Conservation (phyloP, 2,797 vertebrate species). For the Synaphobranchus kaupii region DNA sequence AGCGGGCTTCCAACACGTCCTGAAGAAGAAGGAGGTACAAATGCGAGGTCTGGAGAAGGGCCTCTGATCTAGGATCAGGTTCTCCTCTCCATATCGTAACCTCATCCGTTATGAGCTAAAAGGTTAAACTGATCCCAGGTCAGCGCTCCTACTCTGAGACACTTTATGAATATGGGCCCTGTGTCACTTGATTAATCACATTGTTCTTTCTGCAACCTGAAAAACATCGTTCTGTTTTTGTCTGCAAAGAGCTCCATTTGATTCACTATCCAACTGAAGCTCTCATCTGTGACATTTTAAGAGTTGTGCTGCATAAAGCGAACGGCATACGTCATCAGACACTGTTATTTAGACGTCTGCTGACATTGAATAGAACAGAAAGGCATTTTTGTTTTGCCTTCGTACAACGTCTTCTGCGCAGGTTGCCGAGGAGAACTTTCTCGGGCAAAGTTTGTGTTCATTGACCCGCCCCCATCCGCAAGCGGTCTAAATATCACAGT, state of each 20-base stretch:
- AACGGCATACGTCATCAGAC: no score
- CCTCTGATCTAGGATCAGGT: neutral
- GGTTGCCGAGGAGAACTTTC: no score
- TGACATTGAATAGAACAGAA: no score
- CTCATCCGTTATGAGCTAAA: neutral
- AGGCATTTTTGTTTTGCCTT: no score
- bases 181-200: neutral
- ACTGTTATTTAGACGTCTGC: no score
- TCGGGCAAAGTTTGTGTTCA: no score
- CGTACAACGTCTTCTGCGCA: no score
- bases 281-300: neutral
- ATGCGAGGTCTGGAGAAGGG: no score
- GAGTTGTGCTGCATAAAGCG: neutral
- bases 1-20: constrained; percentile 85
- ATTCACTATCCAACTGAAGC: neutral
- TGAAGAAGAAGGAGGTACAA: constrained; percentile 91
- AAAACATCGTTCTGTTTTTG: neutral
- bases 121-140: neutral
- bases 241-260: neutral
- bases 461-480: no score
- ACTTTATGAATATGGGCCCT: neutral
- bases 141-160: no score
- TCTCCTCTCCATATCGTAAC: neutral
- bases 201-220: neutral
- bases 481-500: no score